Conservation (phyloP, 2,113 vertebrate genomes). For the Lathamus discolor region DNA sequence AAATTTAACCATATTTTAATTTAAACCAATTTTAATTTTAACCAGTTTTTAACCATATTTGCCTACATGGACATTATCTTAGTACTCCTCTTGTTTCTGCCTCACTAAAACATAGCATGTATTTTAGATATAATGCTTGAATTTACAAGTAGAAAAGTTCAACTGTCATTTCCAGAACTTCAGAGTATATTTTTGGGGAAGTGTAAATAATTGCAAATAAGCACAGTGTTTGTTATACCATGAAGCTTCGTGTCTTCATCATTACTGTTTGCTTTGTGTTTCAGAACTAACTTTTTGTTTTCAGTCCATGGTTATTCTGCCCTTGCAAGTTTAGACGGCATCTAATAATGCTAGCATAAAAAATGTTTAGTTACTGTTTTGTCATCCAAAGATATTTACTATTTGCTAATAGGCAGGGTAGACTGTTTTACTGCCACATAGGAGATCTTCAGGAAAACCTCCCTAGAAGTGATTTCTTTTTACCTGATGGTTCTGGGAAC, state of each 20-base stretch:
- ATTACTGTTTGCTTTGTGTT: not conserved
- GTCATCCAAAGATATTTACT: not conserved
- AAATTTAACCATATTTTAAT: not conserved
- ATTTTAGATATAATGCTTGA: not conserved
- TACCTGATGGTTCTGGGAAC: not conserved
- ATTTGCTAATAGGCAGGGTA: not conserved
- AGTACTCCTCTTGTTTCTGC: not conserved
- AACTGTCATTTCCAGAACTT: not conserved
- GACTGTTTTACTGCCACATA: not conserved
- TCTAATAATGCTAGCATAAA: not conserved
- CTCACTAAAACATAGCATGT: not conserved
- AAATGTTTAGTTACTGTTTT: not conserved
- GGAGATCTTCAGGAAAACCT: not conserved
- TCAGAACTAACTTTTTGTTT: not conserved
- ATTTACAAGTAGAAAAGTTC: not conserved
- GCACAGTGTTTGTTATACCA: not conserved
- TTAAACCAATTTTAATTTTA: no score
- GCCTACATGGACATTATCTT: not conserved
- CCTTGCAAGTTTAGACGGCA: not conserved
- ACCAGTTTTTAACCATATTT: not conserved
- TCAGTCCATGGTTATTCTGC: not conserved
- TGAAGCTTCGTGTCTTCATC: not conserved
- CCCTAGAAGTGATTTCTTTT: not conserved
- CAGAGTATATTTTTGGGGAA: not conserved
- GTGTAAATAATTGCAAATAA: not conserved